Evolutionary conservation across 2,888 invertebrate species (phyloP), one percentile per base, ranked within the genome.

Genomic region (Timandra comae): DNA sequence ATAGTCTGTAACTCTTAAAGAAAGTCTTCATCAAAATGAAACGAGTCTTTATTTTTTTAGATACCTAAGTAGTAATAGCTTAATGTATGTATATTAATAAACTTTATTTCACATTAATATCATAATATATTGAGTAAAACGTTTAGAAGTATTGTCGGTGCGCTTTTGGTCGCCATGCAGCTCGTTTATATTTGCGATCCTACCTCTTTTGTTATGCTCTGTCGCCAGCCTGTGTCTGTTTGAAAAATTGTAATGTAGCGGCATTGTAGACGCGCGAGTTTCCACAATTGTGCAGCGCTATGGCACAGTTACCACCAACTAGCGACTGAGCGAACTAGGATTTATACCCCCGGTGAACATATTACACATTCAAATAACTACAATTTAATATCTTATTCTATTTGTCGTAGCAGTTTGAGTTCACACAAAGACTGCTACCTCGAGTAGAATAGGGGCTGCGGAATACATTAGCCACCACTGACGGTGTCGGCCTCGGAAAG

Each of bases 221-320:
- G 78, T 77, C 73, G 80, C 73, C 63, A 73, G 71, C 73, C 63
- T 73, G 71, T 78, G 74, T 79, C 78, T 77, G 80, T 76, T 76
- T 79, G 79, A 79, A 81, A 84, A 82, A 81, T 80, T 81, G 81
- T 81, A 76, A 79, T 80, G 75, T 73, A 71, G 72, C 73, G 61
- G 71, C 63, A 74, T 76, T 77, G 81, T 79, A 69, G 67, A 72
- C 62, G 55, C 62, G 55, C 68, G 66, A 66, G 66, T 63, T 66
- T 65, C n/a, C 66, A 67, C 71, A 69, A 75, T 79, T 79, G 76
- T 69, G 56, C 56, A 51, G 4, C 16, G 16, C 61, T 59, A 30
- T 38, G 33, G 24, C 33, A 42, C 16, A 57, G 50, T 46, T 51
- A 56, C 52, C 50, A 56, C 51, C 6, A 3, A 16, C 16, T 44